Percentiles rank a stretch among this genome's conserved stretches.
Evolutionary conservation across 92 coral and sea anemone species (phyloP).

Genomic region (Epizoanthus rinbou): DNA sequence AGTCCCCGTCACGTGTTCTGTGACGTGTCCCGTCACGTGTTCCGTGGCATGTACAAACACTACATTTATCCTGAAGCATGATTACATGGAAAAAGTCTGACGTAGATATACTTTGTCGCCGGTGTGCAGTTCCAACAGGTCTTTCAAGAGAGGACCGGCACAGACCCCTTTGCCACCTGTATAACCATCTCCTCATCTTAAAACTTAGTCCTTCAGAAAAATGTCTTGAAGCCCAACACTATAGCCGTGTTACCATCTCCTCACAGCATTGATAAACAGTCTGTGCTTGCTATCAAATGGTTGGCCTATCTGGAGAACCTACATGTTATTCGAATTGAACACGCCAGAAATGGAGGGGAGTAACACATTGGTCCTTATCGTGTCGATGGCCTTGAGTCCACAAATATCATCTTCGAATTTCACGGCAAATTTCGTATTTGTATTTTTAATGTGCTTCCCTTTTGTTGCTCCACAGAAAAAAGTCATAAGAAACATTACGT

Average conservation of each 20-base stretch:
- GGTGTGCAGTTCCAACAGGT: conserved; percentile 50
- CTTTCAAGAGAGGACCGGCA: conserved; percentile 8
- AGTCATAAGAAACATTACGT: no score
- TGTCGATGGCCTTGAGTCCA: conserved; percentile 54
- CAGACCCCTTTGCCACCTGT: conserved; percentile 51
- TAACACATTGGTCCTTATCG: conserved; percentile 36
- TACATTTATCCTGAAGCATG: no score
- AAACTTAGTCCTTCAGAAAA: conserved; percentile 16
- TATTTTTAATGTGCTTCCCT: no score
- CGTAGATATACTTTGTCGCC: conserved; percentile 18
- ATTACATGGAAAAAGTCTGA: no score
- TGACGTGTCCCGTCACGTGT: no score
- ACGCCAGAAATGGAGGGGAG: conserved; percentile 54
- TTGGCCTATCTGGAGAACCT: conserved; percentile 7
- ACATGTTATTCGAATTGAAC: conserved; percentile 17
- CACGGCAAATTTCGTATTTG: conserved; percentile 29
- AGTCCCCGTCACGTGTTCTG: no score
- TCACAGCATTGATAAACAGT: conserved; percentile 36
- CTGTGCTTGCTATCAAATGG: conserved; percentile 51
- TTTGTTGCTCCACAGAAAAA: no score
- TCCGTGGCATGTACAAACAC: no score
- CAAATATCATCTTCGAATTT: conserved; percentile 27
- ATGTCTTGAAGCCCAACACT: conserved; percentile 31
- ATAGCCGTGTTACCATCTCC: conserved; percentile 62
- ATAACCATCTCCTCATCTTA: conserved; percentile 61